phyloP scores from a whole-genome alignment of 2,888 invertebrate genomes.

The Argyresthia goedartella region DNA sequence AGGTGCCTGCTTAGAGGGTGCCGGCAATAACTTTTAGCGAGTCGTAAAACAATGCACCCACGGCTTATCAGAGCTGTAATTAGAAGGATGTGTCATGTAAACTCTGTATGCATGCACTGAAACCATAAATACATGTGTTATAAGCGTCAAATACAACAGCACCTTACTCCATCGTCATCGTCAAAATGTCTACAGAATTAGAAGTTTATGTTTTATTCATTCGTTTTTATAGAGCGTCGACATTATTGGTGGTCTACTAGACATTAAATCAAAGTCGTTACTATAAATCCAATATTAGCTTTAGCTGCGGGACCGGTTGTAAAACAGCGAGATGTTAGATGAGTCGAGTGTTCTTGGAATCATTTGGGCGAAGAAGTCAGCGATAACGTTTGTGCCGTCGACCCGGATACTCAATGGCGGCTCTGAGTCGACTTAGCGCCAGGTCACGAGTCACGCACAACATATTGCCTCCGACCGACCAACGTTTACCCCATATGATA shows the following conservation, averaged over 20 bases:
- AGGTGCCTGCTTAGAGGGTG: constrained; percentile 3
- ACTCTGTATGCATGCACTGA: too few species aligned
- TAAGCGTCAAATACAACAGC: too few species aligned
- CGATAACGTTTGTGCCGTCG: constrained; percentile 30
- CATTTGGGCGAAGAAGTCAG: constrained; percentile 24
- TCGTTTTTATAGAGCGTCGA: too few species aligned
- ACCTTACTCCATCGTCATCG: too few species aligned
- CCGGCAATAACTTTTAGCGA: constrained; percentile 3
- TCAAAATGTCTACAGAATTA: too few species aligned
- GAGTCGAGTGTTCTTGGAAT: constrained; percentile 24
- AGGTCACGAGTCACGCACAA: not conserved
- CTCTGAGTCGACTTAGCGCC: constrained; percentile 20
- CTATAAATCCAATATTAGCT: constrained; percentile 4
- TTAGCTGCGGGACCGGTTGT: constrained; percentile 19
- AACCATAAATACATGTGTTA: too few species aligned
- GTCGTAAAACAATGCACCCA: constrained; percentile 4
- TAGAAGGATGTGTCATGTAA: not conserved
- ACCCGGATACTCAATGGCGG: constrained; percentile 38
- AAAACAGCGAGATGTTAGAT: constrained; percentile 14
- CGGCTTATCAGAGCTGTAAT: not conserved
- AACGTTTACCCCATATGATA: too few species aligned
- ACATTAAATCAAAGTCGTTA: not conserved
- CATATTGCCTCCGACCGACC: too few species aligned
- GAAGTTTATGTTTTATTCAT: too few species aligned
- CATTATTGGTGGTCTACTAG: too few species aligned